These are phyloP conservation scores for Sigmodon hispidus DNA, from an alignment of 2,113 vertebrate genomes.

Conservation along the genomic window DNA sequence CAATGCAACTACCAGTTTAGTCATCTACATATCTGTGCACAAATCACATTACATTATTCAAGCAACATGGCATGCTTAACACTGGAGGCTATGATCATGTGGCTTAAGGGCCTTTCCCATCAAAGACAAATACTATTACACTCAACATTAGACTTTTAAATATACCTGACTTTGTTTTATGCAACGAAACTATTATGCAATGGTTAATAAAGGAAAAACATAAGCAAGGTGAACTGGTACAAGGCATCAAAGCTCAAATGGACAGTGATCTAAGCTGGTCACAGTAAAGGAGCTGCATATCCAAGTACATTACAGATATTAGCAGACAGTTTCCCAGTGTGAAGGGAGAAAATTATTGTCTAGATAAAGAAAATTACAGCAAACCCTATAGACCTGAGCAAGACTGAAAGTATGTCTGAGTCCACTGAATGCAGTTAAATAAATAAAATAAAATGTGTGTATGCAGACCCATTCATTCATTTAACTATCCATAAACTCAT, in stretches of 20 bases:
- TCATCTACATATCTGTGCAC: neutral
- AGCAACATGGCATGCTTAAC: too few relatives aligned
- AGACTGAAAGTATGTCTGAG: neutral
- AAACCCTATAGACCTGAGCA: neutral
- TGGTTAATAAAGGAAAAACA: neutral
- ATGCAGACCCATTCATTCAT: too few relatives aligned
- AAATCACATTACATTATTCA: neutral
- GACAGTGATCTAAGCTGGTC: neutral
- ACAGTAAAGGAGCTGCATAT: neutral
- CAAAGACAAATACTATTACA: neutral
- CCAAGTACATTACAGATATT: fast-evolving
- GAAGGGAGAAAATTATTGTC: neutral
- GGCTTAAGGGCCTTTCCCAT: too few relatives aligned
- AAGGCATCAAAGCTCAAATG: neutral
- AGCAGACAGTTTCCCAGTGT: neutral
- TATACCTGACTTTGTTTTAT: neutral
- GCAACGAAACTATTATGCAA: neutral
- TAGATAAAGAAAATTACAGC: neutral
- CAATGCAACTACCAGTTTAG: too few relatives aligned
- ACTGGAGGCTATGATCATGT: neutral
- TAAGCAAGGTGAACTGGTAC: too few relatives aligned
- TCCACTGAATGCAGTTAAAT: neutral
- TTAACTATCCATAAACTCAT: neutral
- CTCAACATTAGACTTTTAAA: neutral
- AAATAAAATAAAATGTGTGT: neutral